Conservation (phyloP, 2,113 vertebrate genomes). For the Ameiurus melas region DNA sequence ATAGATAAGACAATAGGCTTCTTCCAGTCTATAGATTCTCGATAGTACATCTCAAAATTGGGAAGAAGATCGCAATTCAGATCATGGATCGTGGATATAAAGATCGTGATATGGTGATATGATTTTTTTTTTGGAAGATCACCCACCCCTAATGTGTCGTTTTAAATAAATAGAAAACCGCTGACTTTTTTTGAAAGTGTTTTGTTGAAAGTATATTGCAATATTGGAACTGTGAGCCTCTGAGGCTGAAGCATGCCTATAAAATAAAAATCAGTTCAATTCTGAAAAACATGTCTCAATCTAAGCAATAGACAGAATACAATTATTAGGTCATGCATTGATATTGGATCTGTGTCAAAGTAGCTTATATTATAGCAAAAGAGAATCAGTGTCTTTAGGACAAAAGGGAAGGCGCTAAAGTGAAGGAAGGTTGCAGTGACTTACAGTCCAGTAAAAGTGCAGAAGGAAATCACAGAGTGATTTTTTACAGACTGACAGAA, state of each 20-base stretch:
- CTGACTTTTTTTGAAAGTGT: not conserved
- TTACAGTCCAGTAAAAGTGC: slow-evolving; percentile 7
- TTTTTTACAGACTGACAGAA: slow-evolving; percentile 32
- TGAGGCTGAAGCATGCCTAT: too few relatives aligned
- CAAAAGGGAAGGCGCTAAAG: not conserved
- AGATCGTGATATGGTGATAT: too few relatives aligned
- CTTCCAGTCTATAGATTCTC: too few relatives aligned
- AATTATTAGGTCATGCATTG: not conserved
- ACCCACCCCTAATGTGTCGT: too few relatives aligned
- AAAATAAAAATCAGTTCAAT: not conserved
- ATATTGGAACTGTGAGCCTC: too few relatives aligned
- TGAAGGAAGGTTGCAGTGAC: slow-evolving; percentile 21
- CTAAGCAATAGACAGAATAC: not conserved
- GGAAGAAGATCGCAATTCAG: too few relatives aligned
- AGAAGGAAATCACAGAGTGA: slow-evolving; percentile 10
- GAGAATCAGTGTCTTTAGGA: not conserved
- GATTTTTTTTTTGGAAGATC: too few relatives aligned
- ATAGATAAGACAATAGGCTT: too few relatives aligned
- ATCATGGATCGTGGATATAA: too few relatives aligned
- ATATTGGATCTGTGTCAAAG: not conserved
- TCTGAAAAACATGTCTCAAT: not conserved
- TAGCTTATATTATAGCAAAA: not conserved
- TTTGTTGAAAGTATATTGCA: too few relatives aligned
- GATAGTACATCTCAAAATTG: too few relatives aligned
- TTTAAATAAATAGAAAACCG: not conserved